phyloP scores from a whole-genome alignment of 2,113 vertebrate genomes.

The Melanotaenia duboulayi region DNA sequence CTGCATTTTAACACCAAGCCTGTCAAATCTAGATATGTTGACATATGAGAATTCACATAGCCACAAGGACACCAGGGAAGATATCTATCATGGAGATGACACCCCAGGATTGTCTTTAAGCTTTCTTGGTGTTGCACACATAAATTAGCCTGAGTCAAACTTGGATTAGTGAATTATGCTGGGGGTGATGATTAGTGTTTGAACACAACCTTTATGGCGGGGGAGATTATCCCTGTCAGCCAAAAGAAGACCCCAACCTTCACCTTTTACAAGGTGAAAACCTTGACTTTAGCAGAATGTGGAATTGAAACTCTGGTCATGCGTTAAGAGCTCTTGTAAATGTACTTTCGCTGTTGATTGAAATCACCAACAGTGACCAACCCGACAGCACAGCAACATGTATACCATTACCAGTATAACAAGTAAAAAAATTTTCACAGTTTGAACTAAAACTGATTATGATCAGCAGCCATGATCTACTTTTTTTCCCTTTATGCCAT shows the following conservation, averaged over 20 bases:
- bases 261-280: constrained; percentile 72
- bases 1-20: constrained; percentile 42
- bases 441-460: neutral
- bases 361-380: constrained; percentile 8
- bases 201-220: constrained; percentile 77
- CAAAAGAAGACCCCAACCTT: constrained; percentile 68
- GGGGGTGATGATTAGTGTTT: constrained; percentile 78
- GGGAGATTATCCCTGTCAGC: constrained; percentile 77
- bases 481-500: neutral
- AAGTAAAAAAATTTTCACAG: neutral
- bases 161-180: constrained; percentile 74
- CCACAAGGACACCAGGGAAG: constrained; percentile 55
- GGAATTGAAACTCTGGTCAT: constrained; percentile 29
- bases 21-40: constrained; percentile 66
- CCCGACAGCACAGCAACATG: too few species aligned
- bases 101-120: constrained; percentile 79
- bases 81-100: constrained; percentile 74
- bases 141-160: constrained; percentile 78
- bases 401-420: too few species aligned
- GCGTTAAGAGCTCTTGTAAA: constrained; percentile 7
- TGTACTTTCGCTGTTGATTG: constrained; percentile 14
- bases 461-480: too few species aligned
- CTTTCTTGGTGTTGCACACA: constrained; percentile 73
- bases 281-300: constrained; percentile 32
- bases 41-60: constrained; percentile 61